Evolutionary conservation across 1,140 invertebrate species (phyloP).

Genomic region (Tachypleus tridentatus): DNA sequence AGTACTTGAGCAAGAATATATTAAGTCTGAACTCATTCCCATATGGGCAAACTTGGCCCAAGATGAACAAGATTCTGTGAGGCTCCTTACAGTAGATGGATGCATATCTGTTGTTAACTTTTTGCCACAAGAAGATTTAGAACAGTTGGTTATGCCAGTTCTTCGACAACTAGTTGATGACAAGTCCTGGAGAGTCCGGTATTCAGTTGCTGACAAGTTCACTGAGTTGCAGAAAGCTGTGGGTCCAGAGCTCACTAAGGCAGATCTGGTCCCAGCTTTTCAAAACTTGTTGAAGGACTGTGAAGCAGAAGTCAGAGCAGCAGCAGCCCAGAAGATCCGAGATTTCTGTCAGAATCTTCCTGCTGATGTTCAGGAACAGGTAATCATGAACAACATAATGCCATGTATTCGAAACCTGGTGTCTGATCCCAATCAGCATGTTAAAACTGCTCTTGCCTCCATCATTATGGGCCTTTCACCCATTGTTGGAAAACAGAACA

Average conservation of each 20-base stretch:
- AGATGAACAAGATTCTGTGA: conserved; percentile 96
- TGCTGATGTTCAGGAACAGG: conserved; percentile 68
- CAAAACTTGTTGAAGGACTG: conserved; percentile 88
- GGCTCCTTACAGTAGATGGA: conserved; percentile 90
- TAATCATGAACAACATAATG: conserved; percentile 94
- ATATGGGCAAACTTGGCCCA: conserved; percentile 91
- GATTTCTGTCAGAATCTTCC: conserved; percentile 94
- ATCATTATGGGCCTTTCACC: conserved; percentile 99
- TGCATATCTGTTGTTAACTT: conserved; percentile 92
- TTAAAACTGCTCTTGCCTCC: conserved; percentile 94
- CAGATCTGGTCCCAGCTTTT: conserved; percentile 88
- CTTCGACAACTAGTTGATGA: conserved; percentile 86
- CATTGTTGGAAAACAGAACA: conserved; percentile 94
- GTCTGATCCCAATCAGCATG: conserved; percentile 94
- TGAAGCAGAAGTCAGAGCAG: conserved; percentile 95
- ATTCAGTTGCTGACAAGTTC: conserved; percentile 98
- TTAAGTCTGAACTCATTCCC: conserved; percentile 92
- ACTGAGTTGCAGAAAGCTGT: conserved; percentile 83
- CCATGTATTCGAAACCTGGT: conserved; percentile 97
- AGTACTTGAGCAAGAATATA: conserved; percentile 90
- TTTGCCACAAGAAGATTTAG: conserved; percentile 68
- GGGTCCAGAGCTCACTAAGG: conserved; percentile 88
- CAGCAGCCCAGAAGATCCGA: conserved; percentile 82
- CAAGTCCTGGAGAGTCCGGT: conserved; percentile 86
- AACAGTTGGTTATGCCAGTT: conserved; percentile 89